Conservation (phyloP, 2,797 vertebrate genomes). For the Hippoglossus hippoglossus region DNA sequence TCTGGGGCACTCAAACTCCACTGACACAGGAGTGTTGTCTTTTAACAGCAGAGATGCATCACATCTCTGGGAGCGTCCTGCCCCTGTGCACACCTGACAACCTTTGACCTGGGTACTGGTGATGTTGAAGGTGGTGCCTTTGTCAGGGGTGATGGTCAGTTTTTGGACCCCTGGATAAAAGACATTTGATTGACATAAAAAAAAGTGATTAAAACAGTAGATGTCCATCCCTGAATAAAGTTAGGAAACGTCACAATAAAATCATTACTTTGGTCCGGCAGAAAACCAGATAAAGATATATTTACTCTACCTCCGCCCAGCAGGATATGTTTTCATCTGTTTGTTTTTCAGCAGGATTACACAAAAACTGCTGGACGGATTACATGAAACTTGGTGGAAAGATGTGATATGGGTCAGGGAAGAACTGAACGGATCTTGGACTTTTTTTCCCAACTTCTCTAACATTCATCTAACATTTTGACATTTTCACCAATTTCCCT, state of each 20-base stretch:
- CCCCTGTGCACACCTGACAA: conserved; percentile 69
- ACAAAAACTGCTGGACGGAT: no score
- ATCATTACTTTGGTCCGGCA: background rate
- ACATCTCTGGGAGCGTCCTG: conserved; percentile 20
- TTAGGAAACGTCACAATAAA: background rate
- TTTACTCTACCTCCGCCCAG: background rate
- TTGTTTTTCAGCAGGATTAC: no score
- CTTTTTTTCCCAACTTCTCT: no score
- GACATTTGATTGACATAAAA: background rate
- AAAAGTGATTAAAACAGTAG: background rate
- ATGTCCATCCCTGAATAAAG: no score
- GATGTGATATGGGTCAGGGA: no score
- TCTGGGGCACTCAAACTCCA: conserved; percentile 70
- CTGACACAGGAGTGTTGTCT: background rate
- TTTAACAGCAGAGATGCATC: conserved; percentile 25
- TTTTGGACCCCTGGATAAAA: conserved; percentile 45
- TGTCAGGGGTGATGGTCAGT: conserved; percentile 53
- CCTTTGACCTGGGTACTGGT: conserved; percentile 23
- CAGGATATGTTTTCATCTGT: no score
- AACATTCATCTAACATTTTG: no score
- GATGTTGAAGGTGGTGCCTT: conserved; percentile 59
- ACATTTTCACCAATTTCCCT: no score
- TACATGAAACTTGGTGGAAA: no score
- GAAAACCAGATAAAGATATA: background rate
- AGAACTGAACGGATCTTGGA: no score